Conservation (phyloP, 2,888 invertebrate species). For the Eupithecia dodoneata region DNA sequence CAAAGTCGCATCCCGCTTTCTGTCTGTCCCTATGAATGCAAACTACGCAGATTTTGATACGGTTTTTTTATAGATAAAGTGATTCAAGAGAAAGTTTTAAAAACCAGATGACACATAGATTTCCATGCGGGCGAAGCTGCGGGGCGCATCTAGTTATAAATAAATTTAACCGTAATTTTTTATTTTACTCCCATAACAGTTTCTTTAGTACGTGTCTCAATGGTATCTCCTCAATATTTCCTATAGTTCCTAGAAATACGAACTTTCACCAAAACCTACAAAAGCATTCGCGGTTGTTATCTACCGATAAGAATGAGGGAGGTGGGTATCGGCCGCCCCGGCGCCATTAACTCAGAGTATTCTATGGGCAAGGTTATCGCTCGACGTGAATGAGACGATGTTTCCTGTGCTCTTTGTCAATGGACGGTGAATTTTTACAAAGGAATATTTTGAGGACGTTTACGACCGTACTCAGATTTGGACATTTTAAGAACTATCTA, state of each 20-base stretch:
- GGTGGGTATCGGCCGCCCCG: conserved; percentile 60
- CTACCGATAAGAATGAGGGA: conserved; percentile 60
- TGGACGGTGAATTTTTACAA: background rate
- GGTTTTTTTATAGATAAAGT: too few species aligned
- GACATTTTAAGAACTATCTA: background rate
- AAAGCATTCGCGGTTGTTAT: background rate
- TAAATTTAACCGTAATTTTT: too few species aligned
- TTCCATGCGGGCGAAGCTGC: too few species aligned
- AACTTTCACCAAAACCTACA: background rate
- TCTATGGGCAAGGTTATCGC: conserved; percentile 27
- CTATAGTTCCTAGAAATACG: background rate
- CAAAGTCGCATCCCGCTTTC: too few species aligned
- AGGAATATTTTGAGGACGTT: background rate
- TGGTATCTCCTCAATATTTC: background rate
- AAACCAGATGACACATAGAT: too few species aligned
- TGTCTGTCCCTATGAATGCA: too few species aligned
- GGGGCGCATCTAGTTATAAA: too few species aligned
- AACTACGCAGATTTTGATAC: too few species aligned
- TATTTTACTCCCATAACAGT: too few species aligned
- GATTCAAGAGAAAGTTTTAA: too few species aligned
- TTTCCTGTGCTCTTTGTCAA: conserved; percentile 19
- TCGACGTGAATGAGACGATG: conserved; percentile 20
- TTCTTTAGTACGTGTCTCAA: too few species aligned
- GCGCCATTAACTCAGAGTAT: conserved; percentile 52
- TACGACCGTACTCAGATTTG: background rate